Conservation (phyloP, 2,797 vertebrate species). For the Cheirogaleus major region DNA sequence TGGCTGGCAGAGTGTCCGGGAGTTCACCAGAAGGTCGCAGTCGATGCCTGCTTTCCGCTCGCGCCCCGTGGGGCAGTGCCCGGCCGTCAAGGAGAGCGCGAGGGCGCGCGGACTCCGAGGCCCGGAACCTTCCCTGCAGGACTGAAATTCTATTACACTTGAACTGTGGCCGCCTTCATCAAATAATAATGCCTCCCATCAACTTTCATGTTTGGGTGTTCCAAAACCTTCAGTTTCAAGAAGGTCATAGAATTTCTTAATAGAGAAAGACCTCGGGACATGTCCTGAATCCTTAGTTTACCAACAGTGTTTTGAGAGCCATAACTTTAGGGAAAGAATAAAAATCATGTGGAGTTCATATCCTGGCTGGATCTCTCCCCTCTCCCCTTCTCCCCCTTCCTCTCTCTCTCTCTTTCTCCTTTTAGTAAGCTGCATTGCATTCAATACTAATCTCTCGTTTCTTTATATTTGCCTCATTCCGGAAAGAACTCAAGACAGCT, state of each 20-base stretch:
- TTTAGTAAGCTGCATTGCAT: neutral
- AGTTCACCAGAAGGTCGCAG: neutral
- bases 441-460: neutral
- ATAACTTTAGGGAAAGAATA: neutral
- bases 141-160: neutral
- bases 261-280: neutral
- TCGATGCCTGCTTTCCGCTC: too few relatives aligned
- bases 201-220: neutral
- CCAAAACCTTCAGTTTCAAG: neutral
- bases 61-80: rapidly evolving
- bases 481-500: neutral
- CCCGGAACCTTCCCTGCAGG: neutral
- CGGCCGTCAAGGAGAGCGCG: rapidly evolving
- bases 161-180: neutral
- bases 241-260: slow-evolving; percentile 32
- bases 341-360: neutral
- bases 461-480: neutral
- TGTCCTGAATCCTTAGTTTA: neutral
- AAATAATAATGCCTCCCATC: neutral
- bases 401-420: neutral
- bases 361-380: rapidly evolving
- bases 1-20: neutral
- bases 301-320: neutral
- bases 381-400: too few relatives aligned
- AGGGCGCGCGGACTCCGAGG: rapidly evolving